Base-by-base conservation (phyloP, 2,888 invertebrate species). In the Erebia epiphron region DNA sequence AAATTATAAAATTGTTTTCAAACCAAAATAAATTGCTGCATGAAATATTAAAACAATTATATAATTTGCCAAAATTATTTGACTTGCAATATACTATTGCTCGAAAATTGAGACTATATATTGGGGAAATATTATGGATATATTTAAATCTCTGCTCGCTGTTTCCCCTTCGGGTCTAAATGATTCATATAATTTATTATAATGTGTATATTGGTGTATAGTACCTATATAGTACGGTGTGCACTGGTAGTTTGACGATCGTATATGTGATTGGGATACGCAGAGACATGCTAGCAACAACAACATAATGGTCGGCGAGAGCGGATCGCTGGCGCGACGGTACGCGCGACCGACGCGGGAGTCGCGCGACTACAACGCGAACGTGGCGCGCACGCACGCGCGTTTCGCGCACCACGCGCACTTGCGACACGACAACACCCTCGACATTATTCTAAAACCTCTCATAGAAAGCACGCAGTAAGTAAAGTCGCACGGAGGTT, bases 201-300 rank as follows among this genome's bases (percentile, higher is more conserved):
- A 75, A 76, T 75, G 67, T 79, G 74, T 75, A 73, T 72, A 73
- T 68, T 69, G 72, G 76, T 74, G 69, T 75, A 64, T 76, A 79
- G 70, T 74, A 64, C 75, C n/a, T n/a, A n/a, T n/a, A 78, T 79
- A 79, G 78, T 81, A 75, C 75, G 83, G 83, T 86, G 80, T 84
- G 87, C 88, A 87, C 84, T 81, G 82, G 90, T 91, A 88, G 91
- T 88, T 90, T 90, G 86, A 88, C 79, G 81, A 80, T 88, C 82
- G 77, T 78, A 83, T 78, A 83, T 86, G 80, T 90, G 85, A 84
- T 90, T 92, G 92, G 92, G 89, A 83, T 85, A 88, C 88, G 86
- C 94, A 94, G 94, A 93, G 93, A 90, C 94, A 94, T 90, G 93
- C 94, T 92, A 94, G 94, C 92, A 94, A 94, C 94, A 94, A 93